A percentile compares a stretch with the other conserved stretches of the same genome.
phyloP scores from a whole-genome alignment of 2,888 invertebrate genomes.

The Clanis bilineata region DNA sequence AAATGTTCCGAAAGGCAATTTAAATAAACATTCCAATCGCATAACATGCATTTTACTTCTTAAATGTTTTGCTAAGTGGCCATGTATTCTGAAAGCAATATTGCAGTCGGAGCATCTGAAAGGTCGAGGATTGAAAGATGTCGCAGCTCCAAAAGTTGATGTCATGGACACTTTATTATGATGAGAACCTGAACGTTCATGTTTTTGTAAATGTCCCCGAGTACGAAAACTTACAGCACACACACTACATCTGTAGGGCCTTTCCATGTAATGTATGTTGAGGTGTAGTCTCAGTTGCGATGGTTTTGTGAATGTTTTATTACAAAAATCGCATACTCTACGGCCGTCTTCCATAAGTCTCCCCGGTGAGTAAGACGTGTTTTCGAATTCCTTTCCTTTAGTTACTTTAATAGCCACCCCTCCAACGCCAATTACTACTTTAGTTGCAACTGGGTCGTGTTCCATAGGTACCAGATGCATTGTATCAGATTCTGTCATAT shows the following conservation, averaged over 20 bases:
- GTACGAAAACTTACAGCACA: conserved; percentile 96
- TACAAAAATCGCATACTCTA: conserved; percentile 92
- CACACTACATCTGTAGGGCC: conserved; percentile 94
- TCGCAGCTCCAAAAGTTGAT: conserved; percentile 91
- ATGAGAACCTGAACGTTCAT: conserved; percentile 95
- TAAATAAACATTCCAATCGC: conserved; percentile 95
- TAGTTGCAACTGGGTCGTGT: conserved; percentile 77
- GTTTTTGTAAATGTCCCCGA: conserved; percentile 95
- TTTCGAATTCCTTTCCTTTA: conserved; percentile 77
- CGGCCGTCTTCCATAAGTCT: conserved; percentile 87
- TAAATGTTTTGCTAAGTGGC: conserved; percentile 97
- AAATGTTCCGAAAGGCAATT: conserved; percentile 96
- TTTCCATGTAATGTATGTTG: conserved; percentile 97
- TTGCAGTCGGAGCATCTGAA: conserved; percentile 98
- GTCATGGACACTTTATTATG: conserved; percentile 96
- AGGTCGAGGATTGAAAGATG: conserved; percentile 95
- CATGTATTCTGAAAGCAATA: conserved; percentile 97
- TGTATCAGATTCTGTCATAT: conserved; percentile 55
- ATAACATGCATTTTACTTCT: conserved; percentile 98
- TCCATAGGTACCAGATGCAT: conserved; percentile 61
- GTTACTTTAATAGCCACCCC: conserved; percentile 83
- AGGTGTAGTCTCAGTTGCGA: conserved; percentile 95
- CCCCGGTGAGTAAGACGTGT: conserved; percentile 72
- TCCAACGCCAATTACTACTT: conserved; percentile 85
- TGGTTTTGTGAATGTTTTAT: conserved; percentile 95